Evolutionary conservation across 2,888 invertebrate species (phyloP).

Genomic region (Drosophila neonasuta): DNA sequence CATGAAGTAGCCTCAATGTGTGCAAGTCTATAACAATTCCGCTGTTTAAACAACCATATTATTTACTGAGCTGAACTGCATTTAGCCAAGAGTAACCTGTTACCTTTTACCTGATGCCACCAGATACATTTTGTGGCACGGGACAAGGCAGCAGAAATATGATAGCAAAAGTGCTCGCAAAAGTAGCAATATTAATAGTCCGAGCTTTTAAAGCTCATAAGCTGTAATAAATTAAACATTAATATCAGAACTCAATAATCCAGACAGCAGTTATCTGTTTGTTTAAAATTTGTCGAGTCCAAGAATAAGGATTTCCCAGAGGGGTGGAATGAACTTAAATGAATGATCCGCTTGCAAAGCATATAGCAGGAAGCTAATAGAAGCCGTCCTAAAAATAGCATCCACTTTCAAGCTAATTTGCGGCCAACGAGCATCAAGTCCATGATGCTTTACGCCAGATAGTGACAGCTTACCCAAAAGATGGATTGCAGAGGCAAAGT

Average conservation of each 20-base stretch:
- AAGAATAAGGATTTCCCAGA: conserved; percentile 3
- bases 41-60: conserved; percentile 5
- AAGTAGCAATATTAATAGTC: conserved; percentile 6
- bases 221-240: conserved; percentile 2
- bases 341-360: background rate
- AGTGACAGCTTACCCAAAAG: conserved; percentile 7
- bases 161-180: conserved; percentile 4
- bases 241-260: conserved; percentile 1
- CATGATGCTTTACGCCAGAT: conserved; percentile 7
- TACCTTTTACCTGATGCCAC: background rate
- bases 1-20: conserved; percentile 3
- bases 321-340: conserved; percentile 1
- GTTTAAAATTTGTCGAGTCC: conserved; percentile 10
- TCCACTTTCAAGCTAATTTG: conserved; percentile 7
- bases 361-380: conserved; percentile 2
- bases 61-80: conserved; percentile 11
- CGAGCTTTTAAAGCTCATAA: conserved; percentile 10
- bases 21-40: conserved; percentile 5
- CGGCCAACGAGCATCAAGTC: conserved; percentile 10
- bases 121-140: background rate
- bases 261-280: background rate
- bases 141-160: background rate
- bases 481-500: conserved; percentile 2
- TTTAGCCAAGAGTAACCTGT: background rate
- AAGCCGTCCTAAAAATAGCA: conserved; percentile 15